A percentile compares a stretch with the other conserved stretches of the same genome.
Conservation (phyloP, 1,140 invertebrate species). For the Amphibalanus amphitrite region DNA sequence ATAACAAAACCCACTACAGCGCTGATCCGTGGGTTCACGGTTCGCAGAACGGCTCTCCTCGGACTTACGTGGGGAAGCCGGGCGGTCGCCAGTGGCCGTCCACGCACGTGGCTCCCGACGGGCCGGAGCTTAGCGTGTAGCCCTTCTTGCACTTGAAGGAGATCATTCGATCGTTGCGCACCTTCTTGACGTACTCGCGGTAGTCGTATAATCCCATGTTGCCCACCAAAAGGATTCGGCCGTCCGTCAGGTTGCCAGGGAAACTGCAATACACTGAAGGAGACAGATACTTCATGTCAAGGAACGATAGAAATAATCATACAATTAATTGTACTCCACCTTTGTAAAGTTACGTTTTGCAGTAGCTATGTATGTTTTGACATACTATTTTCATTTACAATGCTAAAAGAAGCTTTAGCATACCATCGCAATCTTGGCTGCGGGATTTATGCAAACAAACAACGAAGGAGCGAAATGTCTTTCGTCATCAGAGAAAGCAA, state of each 20-base stretch:
- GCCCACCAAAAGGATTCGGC: slow-evolving; percentile 81
- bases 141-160: not conserved
- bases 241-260: slow-evolving; percentile 75
- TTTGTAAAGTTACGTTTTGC: not conserved
- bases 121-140: not conserved
- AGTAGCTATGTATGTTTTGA: not conserved
- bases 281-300: slow-evolving; percentile 8
- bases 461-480: too few relatives aligned
- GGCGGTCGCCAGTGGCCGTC: not conserved
- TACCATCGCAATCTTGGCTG: too few relatives aligned
- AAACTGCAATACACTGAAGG: slow-evolving; percentile 76
- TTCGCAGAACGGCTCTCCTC: too few relatives aligned
- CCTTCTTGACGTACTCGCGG: slow-evolving; percentile 71
- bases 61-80: not conserved
- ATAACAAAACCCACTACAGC: too few relatives aligned
- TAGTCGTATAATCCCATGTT: slow-evolving; percentile 97
- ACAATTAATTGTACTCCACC: not conserved
- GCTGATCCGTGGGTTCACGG: too few relatives aligned
- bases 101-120: not conserved
- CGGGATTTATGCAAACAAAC: too few relatives aligned
- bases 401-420: not conserved
- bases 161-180: slow-evolving; percentile 6
- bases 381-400: slow-evolving; percentile 5
- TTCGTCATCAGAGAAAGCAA: too few relatives aligned
- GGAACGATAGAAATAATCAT: slow-evolving; percentile 8